These are phyloP conservation scores for Sigmodon hispidus DNA, from an alignment of 2,113 vertebrate genomes.

Conservation along the genomic window DNA sequence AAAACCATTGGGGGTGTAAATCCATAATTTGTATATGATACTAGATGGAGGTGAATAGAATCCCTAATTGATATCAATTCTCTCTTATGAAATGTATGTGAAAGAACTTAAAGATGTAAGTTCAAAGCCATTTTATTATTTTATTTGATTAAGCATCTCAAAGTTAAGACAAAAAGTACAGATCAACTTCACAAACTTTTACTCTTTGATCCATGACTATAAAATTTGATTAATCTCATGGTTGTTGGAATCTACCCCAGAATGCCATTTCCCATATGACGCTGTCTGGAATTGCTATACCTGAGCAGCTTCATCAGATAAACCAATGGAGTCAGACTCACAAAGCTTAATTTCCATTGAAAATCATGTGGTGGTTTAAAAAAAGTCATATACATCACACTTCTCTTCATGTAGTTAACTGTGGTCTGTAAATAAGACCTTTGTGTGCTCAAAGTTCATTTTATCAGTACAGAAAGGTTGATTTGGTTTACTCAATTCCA, in stretches of 20 bases:
- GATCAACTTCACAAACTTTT: conserved; percentile 30
- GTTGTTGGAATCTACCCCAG: conserved; percentile 46
- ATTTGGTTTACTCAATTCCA: not conserved
- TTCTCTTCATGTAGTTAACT: conserved; percentile 18
- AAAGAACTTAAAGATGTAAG: not conserved
- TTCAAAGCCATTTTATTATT: conserved; percentile 30
- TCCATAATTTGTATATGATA: not conserved
- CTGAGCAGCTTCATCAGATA: conserved; percentile 53
- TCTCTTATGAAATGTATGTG: conserved; percentile 3
- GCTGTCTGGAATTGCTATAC: conserved; percentile 16
- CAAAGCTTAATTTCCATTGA: conserved; percentile 62
- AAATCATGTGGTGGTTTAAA: conserved; percentile 66
- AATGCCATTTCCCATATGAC: not conserved
- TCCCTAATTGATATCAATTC: not conserved
- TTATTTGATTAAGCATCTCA: conserved; percentile 38
- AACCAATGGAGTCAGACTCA: conserved; percentile 55
- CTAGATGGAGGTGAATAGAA: not conserved
- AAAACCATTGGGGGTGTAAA: not conserved
- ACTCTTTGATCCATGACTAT: conserved; percentile 27
- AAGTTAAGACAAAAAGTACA: conserved; percentile 24
- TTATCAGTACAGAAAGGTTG: not conserved
- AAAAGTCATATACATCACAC: not conserved
- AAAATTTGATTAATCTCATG: conserved; percentile 57
- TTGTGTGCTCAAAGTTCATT: not conserved
- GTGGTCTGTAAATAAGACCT: conserved; percentile 15